These are phyloP conservation scores for Ellobium chinense DNA, from an alignment of 2,888 invertebrate genomes.

Conservation along the genomic window DNA sequence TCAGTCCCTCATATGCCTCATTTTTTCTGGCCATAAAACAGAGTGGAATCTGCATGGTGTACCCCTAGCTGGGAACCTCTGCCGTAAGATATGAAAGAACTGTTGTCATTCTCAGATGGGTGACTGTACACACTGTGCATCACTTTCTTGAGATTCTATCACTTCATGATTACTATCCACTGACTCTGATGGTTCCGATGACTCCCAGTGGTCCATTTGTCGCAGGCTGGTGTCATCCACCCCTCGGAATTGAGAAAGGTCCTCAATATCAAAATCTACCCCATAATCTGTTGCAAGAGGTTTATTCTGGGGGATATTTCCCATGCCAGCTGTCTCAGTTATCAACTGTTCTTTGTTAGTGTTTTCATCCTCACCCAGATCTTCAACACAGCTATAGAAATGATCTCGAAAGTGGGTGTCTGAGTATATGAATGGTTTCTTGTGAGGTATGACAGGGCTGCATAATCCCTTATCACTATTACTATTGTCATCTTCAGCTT, in stretches of 20 bases:
- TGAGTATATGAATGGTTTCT: neutral
- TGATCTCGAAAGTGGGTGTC: neutral
- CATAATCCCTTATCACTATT: neutral
- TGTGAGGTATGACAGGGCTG: neutral
- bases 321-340: neutral
- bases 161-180: too few relatives aligned
- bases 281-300: neutral
- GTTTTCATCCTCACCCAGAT: neutral
- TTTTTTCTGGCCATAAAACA: too few relatives aligned
- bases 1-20: too few relatives aligned
- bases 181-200: neutral
- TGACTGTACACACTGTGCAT: neutral
- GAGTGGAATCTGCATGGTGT: too few relatives aligned
- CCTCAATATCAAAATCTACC: neutral
- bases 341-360: neutral
- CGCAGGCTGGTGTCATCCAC: neutral
- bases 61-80: too few relatives aligned
- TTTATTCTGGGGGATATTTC: neutral
- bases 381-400: conserved; percentile 14
- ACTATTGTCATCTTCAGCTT: neutral
- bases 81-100: too few relatives aligned
- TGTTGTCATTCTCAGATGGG: too few relatives aligned
- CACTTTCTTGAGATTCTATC: neutral
- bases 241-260: neutral
- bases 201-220: neutral